Percentiles rank a stretch among this genome's conserved stretches.
Conservation (phyloP, 2,888 invertebrate species). For the Cactoblastis cactorum region DNA sequence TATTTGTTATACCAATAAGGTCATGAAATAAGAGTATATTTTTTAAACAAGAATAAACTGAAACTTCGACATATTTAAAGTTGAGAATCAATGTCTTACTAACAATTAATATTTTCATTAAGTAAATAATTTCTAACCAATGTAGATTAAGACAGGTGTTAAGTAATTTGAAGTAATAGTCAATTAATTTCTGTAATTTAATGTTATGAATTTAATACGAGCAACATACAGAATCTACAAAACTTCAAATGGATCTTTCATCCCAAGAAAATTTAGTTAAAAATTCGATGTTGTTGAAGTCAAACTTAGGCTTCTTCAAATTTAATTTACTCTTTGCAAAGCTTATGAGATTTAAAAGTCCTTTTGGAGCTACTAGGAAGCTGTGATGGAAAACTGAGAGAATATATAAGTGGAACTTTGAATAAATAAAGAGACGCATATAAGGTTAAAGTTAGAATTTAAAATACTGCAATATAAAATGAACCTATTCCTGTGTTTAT, state of each 20-base stretch:
- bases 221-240: no score
- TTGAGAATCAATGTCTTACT: conserved; percentile 23
- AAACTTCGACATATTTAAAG: no score
- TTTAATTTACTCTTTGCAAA: conserved; percentile 42
- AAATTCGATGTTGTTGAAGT: conserved; percentile 28
- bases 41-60: no score
- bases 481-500: background rate
- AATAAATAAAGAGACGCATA: background rate
- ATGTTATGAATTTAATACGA: background rate
- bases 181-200: background rate
- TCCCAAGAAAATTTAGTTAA: conserved; percentile 35
- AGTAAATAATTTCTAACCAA: conserved; percentile 22
- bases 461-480: background rate
- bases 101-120: conserved; percentile 43
- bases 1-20: no score
- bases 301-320: conserved; percentile 33
- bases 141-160: conserved; percentile 17
- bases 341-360: conserved; percentile 31
- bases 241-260: no score
- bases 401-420: background rate
- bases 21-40: no score
- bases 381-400: conserved; percentile 12
- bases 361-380: conserved; percentile 1
- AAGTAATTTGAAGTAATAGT: conserved; percentile 14
- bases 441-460: background rate